Percentiles rank a stretch among this genome's conserved stretches.
Evolutionary conservation across 2,113 vertebrate species (phyloP).

Genomic region (Cyrtonyx montezumae): DNA sequence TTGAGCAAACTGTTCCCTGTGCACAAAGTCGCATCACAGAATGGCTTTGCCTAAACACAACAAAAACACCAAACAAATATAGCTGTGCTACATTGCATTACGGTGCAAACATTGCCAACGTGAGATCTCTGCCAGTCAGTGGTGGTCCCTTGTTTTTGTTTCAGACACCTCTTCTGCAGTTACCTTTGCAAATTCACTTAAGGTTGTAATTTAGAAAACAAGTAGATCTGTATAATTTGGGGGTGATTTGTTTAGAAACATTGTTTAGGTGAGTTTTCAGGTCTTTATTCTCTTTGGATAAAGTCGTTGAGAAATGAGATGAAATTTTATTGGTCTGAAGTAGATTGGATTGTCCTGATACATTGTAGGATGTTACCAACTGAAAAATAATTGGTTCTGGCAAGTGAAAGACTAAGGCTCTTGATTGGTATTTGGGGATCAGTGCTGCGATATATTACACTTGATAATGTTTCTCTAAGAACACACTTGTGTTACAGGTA

Average conservation of each 20-base stretch:
- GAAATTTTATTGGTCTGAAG: background rate
- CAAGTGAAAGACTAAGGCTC: background rate
- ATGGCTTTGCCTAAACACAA: background rate
- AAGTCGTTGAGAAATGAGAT: background rate
- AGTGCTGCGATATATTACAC: background rate
- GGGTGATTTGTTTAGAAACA: background rate
- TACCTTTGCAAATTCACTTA: background rate
- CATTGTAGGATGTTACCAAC: background rate
- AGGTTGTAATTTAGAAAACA: background rate
- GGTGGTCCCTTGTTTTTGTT: background rate
- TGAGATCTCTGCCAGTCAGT: background rate
- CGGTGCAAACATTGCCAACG: background rate
- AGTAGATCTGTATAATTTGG: background rate
- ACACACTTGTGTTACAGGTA: background rate
- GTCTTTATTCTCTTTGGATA: background rate
- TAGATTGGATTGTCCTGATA: background rate
- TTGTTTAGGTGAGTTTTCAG: background rate
- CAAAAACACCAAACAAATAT: background rate
- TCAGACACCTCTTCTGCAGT: background rate
- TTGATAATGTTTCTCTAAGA: background rate
- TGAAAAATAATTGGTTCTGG: background rate
- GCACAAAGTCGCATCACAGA: background rate
- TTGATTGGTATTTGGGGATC: background rate
- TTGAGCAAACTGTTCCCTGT: background rate
- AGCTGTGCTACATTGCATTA: background rate